Evolutionary conservation across 2,797 vertebrate species (phyloP), one percentile per base, ranked within the genome.

Genomic region (Bradypodion ventrale): DNA sequence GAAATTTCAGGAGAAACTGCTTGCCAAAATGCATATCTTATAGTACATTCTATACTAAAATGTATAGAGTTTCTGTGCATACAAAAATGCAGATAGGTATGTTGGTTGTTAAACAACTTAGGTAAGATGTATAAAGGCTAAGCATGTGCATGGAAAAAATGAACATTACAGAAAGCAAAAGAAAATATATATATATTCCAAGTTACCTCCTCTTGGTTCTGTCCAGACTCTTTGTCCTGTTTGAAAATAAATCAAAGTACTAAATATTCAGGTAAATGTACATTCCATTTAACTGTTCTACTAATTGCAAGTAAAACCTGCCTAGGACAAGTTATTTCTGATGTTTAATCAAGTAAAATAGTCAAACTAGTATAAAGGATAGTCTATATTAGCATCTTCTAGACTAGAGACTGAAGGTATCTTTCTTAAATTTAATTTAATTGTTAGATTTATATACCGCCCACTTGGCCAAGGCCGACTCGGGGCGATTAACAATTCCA

Each of bases 171-270:
- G 62, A 49, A 16, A 68, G 44, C 15, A 79, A 68, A 80, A 56
- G 13, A 52, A 52, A 49, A 80, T 25, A 15, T 66, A 49, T 27
- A 29, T 10, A 4, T 4, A 40, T 56, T 27, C 16, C n/a, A n/a
- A 42, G 35, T 80, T 80, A 97, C 96, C 95, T 97, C 96, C 89
- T 93, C 44, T 78, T 94, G 86, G 89, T 94, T 96, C 89, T 93
- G 94, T 44, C 79, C 25, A 74, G 88, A 65, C 4, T 95, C 94
- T 90, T 93, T 95, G 87, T 95, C 95, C 95, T 95, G 91, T 92
- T 92, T 65, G 82, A 81, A 82, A 87, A 89, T 87, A 92, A 83
- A n/a, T 82, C 73, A 5, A 86, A 4, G 79, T 23, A 83, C 78
- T 91, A 87, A 6, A 87, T 37, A 63, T 19, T 42, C 42, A 35